Conservation (phyloP, 2,113 vertebrate genomes). For the Vidua macroura region DNA sequence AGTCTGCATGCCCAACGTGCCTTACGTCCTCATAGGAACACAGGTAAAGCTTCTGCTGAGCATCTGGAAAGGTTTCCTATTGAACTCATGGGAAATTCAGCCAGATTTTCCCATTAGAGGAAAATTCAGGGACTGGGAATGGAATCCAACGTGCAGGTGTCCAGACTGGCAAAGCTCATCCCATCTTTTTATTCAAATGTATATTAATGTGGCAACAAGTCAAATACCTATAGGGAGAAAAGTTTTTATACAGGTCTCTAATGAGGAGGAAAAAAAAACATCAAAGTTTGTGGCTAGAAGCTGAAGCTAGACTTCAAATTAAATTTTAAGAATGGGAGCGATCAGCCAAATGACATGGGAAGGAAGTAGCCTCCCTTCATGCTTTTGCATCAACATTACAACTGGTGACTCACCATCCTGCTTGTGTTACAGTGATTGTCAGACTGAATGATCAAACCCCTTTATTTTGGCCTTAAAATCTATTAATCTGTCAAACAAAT, state of each 20-base stretch:
- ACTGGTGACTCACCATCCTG: background rate
- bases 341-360: background rate
- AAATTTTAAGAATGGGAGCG: background rate
- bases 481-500: background rate
- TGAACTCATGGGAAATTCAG: background rate
- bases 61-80: background rate
- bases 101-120: background rate
- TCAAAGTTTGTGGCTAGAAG: background rate
- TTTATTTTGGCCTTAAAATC: background rate
- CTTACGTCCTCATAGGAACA: constrained; percentile 87
- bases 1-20: constrained; percentile 86
- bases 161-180: background rate
- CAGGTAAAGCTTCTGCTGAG: constrained; percentile 68
- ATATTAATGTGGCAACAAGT: background rate
- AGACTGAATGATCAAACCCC: background rate
- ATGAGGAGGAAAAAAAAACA: accelerated
- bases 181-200: background rate
- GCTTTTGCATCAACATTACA: background rate
- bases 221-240: background rate
- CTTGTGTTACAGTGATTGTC: background rate
- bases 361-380: background rate
- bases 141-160: background rate
- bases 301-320: background rate
- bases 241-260: background rate
- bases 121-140: background rate